These are phyloP conservation scores for Trichopria drosophilae DNA, from an alignment of 2,888 invertebrate genomes.

Conservation along the genomic window DNA sequence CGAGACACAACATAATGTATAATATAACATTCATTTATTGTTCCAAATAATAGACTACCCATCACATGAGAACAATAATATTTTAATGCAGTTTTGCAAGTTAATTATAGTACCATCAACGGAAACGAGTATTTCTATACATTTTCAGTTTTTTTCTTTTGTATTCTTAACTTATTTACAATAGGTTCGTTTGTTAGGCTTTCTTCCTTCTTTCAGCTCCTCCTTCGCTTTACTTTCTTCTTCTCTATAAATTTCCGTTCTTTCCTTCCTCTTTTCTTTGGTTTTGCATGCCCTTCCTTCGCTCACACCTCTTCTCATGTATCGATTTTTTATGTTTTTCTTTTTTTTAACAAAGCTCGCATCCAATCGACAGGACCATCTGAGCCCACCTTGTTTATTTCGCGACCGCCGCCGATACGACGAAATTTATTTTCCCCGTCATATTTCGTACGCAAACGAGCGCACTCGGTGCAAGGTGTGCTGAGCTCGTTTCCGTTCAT, in stretches of 20 bases:
- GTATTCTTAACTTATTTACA: too few relatives aligned
- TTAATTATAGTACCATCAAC: too few relatives aligned
- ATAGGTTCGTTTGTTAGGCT: too few relatives aligned
- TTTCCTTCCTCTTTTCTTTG: slow-evolving; percentile 8
- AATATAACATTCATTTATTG: too few relatives aligned
- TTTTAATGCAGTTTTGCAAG: too few relatives aligned
- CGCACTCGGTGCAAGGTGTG: slow-evolving; percentile 26
- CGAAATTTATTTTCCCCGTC: slow-evolving; percentile 32
- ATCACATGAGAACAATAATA: too few relatives aligned
- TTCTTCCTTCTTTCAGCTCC: slow-evolving; percentile 31
- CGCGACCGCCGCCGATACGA: slow-evolving; percentile 8
- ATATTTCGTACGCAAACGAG: slow-evolving; percentile 37
- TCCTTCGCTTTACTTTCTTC: slow-evolving; percentile 12
- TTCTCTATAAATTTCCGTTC: slow-evolving; percentile 14
- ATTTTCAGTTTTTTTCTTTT: too few relatives aligned
- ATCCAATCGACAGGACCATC: slow-evolving; percentile 1
- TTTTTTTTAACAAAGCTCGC: slow-evolving; percentile 2
- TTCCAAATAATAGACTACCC: too few relatives aligned
- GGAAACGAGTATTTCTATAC: too few relatives aligned
- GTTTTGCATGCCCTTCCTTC: background rate
- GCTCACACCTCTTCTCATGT: background rate
- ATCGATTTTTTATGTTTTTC: too few relatives aligned
- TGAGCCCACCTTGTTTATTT: slow-evolving; percentile 18
- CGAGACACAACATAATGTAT: too few relatives aligned
- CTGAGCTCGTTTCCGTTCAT: slow-evolving; percentile 21